These are phyloP conservation scores for Gisinianus flammeolus DNA, from an alignment of 2,888 invertebrate species.

Conservation along the genomic window DNA sequence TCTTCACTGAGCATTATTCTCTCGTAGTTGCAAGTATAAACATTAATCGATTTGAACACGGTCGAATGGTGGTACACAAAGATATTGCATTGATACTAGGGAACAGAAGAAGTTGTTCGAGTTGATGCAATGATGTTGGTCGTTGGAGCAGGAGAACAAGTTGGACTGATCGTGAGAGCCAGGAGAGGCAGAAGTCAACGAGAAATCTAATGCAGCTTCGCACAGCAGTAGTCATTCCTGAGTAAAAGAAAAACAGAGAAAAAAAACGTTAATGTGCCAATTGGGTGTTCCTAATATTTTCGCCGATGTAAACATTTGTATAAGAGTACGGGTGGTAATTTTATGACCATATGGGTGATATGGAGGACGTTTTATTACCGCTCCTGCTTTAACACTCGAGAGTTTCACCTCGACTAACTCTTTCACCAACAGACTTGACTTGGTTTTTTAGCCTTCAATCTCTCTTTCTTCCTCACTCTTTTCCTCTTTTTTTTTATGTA, in stretches of 20 bases:
- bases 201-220: constrained; percentile 30
- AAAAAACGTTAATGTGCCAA: constrained; percentile 39
- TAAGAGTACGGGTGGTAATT: constrained; percentile 43
- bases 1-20: constrained; percentile 35
- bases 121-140: background rate
- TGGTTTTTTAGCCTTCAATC: constrained; percentile 19
- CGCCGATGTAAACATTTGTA: constrained; percentile 42
- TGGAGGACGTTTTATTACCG: constrained; percentile 40
- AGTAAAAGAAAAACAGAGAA: constrained; percentile 28
- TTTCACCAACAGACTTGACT: constrained; percentile 14
- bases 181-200: constrained; percentile 33
- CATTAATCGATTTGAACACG: constrained; percentile 33
- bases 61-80: constrained; percentile 28
- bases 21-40: constrained; percentile 4
- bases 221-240: constrained; percentile 34
- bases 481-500: background rate
- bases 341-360: constrained; percentile 43
- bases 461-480: background rate
- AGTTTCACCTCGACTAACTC: constrained; percentile 29
- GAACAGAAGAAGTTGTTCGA: background rate
- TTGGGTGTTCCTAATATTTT: constrained; percentile 43
- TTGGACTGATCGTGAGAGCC: constrained; percentile 11
- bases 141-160: background rate
- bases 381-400: constrained; percentile 39
- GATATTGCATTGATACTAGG: constrained; percentile 11